These are phyloP conservation scores for Tupaia chinensis DNA, from an alignment of 2,113 vertebrate species.

Conservation along the genomic window DNA sequence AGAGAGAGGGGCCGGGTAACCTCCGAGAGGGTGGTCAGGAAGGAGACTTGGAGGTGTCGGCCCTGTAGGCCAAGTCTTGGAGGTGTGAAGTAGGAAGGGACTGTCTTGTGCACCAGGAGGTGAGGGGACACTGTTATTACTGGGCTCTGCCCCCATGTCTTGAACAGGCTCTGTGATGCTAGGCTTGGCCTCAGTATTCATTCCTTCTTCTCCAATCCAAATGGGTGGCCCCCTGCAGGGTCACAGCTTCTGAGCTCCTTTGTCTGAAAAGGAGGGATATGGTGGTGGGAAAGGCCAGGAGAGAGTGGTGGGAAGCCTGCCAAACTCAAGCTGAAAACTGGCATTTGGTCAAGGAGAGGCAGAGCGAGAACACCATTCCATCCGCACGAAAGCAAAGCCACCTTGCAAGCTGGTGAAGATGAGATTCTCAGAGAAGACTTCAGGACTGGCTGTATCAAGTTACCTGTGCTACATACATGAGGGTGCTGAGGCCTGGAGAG, in stretches of 20 bases:
- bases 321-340: neutral
- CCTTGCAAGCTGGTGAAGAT: neutral
- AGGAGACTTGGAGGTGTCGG: neutral
- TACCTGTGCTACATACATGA: fast-evolving
- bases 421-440: neutral
- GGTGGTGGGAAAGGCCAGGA: neutral
- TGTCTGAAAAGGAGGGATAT: conserved; percentile 30
- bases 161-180: neutral
- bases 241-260: neutral
- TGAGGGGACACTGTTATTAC: no score
- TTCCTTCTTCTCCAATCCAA: neutral
- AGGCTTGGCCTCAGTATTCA: neutral
- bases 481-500: neutral
- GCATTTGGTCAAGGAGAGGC: neutral
- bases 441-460: neutral
- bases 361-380: neutral
- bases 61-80: neutral
- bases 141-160: neutral
- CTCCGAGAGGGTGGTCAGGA: no score
- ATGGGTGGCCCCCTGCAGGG: neutral
- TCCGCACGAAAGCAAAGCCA: neutral
- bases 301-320: conserved; percentile 37
- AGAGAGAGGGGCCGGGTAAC: neutral
- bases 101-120: neutral
- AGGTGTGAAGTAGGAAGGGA: neutral